phyloP scores from a whole-genome alignment of 2,888 invertebrate species.

The Drosophila prolongata region DNA sequence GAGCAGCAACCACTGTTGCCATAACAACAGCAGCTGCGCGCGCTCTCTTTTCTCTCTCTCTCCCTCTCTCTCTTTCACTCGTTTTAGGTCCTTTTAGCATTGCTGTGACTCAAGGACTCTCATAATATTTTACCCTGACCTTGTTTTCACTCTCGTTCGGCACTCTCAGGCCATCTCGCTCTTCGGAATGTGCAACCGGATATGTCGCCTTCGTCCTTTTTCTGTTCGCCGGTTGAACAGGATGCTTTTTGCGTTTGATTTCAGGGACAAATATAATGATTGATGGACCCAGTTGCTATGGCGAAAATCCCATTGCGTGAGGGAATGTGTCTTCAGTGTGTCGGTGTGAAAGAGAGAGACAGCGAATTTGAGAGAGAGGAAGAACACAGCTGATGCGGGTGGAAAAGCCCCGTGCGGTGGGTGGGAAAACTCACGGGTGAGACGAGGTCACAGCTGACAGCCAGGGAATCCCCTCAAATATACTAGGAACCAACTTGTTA shows the following conservation, averaged over 20 bases:
- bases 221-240: slow-evolving; percentile 73
- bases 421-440: slow-evolving; percentile 14
- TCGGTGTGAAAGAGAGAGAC: neutral
- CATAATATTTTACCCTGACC: slow-evolving; percentile 53
- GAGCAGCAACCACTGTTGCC: slow-evolving; percentile 33
- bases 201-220: slow-evolving; percentile 44
- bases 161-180: slow-evolving; percentile 7
- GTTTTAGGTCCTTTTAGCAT: slow-evolving; percentile 1
- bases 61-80: neutral
- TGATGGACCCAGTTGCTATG: slow-evolving; percentile 74
- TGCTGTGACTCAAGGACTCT: slow-evolving; percentile 60
- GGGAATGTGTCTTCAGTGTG: slow-evolving; percentile 13
- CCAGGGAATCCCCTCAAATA: slow-evolving; percentile 8
- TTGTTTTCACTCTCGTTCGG: slow-evolving; percentile 36
- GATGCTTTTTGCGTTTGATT: slow-evolving; percentile 84
- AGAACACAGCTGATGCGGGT: slow-evolving; percentile 29
- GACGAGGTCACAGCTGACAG: slow-evolving; percentile 17
- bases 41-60: neutral
- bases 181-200: slow-evolving; percentile 62
- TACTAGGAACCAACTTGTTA: slow-evolving; percentile 3
- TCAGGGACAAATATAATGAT: slow-evolving; percentile 82
- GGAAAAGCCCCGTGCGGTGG: slow-evolving; percentile 15
- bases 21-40: slow-evolving; percentile 52
- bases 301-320: slow-evolving; percentile 56
- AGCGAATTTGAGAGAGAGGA: neutral